Evolutionary conservation across 2,797 vertebrate species (phyloP), one percentile per base, ranked within the genome.

Genomic region (Rhadinocentrus ornatus): DNA sequence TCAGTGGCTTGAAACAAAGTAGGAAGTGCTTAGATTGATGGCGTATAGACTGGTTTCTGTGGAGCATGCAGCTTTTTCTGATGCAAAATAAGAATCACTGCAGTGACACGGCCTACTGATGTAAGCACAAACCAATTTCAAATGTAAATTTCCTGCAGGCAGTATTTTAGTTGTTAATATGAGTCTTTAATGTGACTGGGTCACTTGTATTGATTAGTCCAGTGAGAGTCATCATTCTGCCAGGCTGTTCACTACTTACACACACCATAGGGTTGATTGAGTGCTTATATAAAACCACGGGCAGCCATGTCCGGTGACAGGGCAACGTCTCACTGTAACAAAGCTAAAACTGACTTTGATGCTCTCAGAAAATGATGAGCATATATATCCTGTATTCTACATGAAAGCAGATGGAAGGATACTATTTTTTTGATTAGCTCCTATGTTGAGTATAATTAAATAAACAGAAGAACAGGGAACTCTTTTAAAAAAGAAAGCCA

Each of bases 201-300:
- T 75, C 60, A 62, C 22, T 65, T 24, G 46, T 66, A 57, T 68
- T 58, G 70, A 70, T 66, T 27, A 55, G 22, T 50, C 32, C 52
- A 2, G 58, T 37, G 56, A 80, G 50, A 76, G 35, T 20, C 70
- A 73, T 75, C 59, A 26, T 46, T 64, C 60, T 29, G 4, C 59
- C 27, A 52, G 16, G 77, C 53, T 52, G 81, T 56, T 80, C 67
- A 58, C 79, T 69, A 60, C 68, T 46, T 53, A 54, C 16, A 70
- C 26, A 66, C 61, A 56, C 69, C 13, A 18, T 59, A 46, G 34
- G 60, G 58, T 48, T 66, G 66, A 79, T 18, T 65, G 50, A 63
- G 2, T 59, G 53, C 53, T 71, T 24, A 39, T 39, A 29, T 70
- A 60, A 80, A 84, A 66, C 52, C 53, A 73, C 20, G 15, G 58